Percentiles rank a stretch among this genome's conserved stretches.
Evolutionary conservation across 2,888 invertebrate genomes (phyloP).

Genomic region (Drosophila sordidula): DNA sequence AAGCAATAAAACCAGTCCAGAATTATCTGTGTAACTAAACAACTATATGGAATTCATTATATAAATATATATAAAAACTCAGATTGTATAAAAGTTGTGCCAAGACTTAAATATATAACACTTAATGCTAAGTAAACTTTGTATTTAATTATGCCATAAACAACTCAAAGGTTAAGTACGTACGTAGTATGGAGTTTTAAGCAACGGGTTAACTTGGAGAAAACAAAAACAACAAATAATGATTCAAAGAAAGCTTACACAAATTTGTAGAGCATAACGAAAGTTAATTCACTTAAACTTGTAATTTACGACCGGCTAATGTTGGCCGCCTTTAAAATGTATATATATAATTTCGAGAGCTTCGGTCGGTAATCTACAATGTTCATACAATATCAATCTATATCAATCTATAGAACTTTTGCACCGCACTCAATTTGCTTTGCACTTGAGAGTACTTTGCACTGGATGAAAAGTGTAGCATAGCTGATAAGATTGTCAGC

Average conservation of each 20-base stretch:
- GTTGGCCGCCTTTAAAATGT: too few species aligned
- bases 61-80: not conserved
- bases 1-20: slow-evolving; percentile 2
- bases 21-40: not conserved
- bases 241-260: not conserved
- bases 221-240: not conserved
- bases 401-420: slow-evolving; percentile 20
- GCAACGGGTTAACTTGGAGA: not conserved
- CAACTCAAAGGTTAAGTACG: not conserved
- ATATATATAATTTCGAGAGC: not conserved
- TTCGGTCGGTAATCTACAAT: not conserved
- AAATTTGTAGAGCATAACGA: slow-evolving; percentile 24
- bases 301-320: slow-evolving; percentile 14
- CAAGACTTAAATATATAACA: not conserved
- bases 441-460: slow-evolving; percentile 57
- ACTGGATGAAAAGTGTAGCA: slow-evolving; percentile 38
- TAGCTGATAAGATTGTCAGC: slow-evolving; percentile 63
- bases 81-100: not conserved
- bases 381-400: not conserved
- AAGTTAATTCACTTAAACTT: slow-evolving; percentile 12
- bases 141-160: not conserved
- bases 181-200: not conserved
- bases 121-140: not conserved
- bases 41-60: not conserved
- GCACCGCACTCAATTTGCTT: slow-evolving; percentile 29